Percentiles rank a stretch among this genome's conserved stretches.
These are phyloP conservation scores for Anguilla marmorata DNA, from an alignment of 2,797 vertebrate species.

Conservation along the genomic window DNA sequence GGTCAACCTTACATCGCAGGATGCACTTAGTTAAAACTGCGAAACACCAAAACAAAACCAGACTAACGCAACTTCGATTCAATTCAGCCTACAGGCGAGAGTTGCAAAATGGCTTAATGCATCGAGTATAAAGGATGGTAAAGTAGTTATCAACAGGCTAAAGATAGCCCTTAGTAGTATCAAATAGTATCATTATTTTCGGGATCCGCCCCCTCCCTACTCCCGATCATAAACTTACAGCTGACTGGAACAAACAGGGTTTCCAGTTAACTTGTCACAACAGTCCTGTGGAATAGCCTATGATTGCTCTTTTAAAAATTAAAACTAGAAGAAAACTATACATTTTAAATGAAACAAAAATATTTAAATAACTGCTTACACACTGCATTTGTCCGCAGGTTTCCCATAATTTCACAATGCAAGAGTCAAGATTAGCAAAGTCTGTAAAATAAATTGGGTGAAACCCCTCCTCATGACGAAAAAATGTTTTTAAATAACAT, in stretches of 20 bases:
- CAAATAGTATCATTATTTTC: not conserved
- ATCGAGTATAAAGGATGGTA: not conserved
- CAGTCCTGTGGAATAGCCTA: not conserved
- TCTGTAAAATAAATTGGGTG: not conserved
- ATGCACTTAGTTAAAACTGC: not conserved
- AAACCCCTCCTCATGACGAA: not conserved
- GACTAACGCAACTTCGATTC: not conserved
- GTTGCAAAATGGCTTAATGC: not conserved
- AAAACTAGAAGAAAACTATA: not conserved
- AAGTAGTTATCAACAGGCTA: not conserved
- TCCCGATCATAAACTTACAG: not conserved
- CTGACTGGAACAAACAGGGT: not conserved
- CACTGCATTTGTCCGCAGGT: not conserved
- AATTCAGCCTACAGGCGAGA: not conserved
- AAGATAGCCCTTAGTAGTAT: not conserved
- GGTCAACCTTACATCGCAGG: not conserved
- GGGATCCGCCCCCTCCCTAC: not conserved
- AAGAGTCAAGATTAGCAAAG: not conserved
- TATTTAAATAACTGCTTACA: not conserved
- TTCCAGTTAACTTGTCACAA: not conserved
- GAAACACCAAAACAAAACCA: not conserved
- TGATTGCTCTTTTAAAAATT: not conserved
- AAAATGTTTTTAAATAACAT: not conserved
- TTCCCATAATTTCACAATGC: not conserved
- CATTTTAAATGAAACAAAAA: not conserved